Conservation (phyloP, 2,888 invertebrate species). For the Tachystola acroxantha region DNA sequence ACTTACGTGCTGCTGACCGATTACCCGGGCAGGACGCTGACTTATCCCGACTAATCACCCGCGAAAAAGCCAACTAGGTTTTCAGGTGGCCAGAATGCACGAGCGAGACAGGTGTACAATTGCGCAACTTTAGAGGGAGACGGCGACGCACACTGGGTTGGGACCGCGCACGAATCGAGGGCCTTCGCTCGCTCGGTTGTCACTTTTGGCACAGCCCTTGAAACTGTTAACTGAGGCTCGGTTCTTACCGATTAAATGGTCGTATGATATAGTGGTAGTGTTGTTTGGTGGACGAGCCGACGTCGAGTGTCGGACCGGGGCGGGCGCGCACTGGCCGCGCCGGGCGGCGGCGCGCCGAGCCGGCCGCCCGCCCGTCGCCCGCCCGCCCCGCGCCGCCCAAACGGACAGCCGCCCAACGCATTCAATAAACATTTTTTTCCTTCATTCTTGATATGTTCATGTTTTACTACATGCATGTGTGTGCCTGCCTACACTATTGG, state of each 20-base stretch:
- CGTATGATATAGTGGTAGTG: conserved; percentile 62
- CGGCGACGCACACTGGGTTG: conserved; percentile 35
- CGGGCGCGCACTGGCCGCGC: conserved; percentile 69
- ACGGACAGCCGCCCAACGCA: conserved; percentile 12
- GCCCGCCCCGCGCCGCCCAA: conserved; percentile 28
- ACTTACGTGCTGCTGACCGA: conserved; percentile 61
- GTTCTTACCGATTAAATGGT: conserved; percentile 71
- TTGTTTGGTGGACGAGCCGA: conserved; percentile 75
- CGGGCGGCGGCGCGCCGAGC: conserved; percentile 27
- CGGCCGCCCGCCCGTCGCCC: conserved; percentile 32
- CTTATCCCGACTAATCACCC: conserved; percentile 52
- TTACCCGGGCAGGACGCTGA: conserved; percentile 39
- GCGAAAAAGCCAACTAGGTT: conserved; percentile 42
- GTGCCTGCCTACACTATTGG: conserved; percentile 26
- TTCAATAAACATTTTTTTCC: conserved; percentile 51
- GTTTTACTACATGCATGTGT: conserved; percentile 38
- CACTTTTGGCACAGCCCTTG: conserved; percentile 56
- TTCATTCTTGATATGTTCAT: conserved; percentile 21
- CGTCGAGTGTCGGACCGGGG: conserved; percentile 77
- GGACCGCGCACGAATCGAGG: conserved; percentile 20
- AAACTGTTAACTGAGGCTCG: conserved; percentile 46
- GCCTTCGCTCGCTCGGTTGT: conserved; percentile 22
- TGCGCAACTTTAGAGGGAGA: conserved; percentile 59
- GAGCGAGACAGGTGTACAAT: conserved; percentile 45
- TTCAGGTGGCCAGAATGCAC: conserved; percentile 25